Conservation (phyloP, 1,140 invertebrate genomes). For the Drosophila sp. region DNA sequence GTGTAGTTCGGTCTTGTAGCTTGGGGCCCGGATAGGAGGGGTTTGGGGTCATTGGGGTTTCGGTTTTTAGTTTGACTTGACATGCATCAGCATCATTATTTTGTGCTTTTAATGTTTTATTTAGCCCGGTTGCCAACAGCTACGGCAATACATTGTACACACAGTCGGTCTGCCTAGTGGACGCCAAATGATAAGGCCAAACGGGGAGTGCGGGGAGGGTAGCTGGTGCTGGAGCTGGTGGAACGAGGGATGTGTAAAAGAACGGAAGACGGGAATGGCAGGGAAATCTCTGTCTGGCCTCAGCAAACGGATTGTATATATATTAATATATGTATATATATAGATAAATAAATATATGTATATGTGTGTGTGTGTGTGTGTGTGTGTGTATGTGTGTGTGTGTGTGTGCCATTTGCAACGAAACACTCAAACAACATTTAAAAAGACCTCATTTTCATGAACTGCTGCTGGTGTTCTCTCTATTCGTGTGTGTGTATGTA, state of each 20-base stretch:
- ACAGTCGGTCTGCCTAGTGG: conserved; percentile 15
- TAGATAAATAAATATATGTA: conserved; percentile 4
- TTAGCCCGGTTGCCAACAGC: conserved; percentile 73
- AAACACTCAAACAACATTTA: conserved; percentile 81
- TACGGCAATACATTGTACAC: conserved; percentile 37
- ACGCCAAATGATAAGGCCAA: conserved; percentile 21
- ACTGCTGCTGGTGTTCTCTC: conserved; percentile 42
- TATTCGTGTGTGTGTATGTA: conserved; percentile 7
- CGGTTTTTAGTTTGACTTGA: conserved; percentile 79
- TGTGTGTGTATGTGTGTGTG: conserved; percentile 1
- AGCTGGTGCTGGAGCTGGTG: too few species aligned
- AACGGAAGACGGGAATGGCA: background rate
- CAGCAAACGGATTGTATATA: conserved; percentile 34
- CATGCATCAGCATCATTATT: conserved; percentile 81
- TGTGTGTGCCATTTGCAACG: conserved; percentile 62
- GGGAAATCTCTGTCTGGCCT: conserved; percentile 48
- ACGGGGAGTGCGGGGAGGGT: too few species aligned
- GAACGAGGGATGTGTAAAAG: background rate
- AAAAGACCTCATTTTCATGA: conserved; percentile 80
- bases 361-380: conserved; percentile 12
- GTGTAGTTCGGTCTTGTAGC: background rate
- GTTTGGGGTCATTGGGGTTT: conserved; percentile 66
- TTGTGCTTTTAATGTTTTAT: conserved; percentile 82
- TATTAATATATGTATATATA: background rate
- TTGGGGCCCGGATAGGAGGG: background rate